Conservation (phyloP, 2,888 invertebrate species). For the Hoplodrina ambigua region DNA sequence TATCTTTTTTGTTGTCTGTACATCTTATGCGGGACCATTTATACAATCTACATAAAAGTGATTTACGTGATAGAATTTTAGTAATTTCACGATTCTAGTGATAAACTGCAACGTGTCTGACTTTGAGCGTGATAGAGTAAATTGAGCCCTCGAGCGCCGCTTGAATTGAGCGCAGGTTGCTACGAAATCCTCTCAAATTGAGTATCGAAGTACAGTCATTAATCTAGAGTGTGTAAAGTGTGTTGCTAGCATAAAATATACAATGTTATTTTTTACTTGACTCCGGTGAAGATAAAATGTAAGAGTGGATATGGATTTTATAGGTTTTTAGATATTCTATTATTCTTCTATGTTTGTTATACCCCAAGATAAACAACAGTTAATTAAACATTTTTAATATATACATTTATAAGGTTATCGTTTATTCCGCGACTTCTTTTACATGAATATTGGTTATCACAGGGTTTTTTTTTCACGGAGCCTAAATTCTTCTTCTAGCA, state of each 20-base stretch:
- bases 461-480: no score
- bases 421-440: no score
- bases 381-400: no score
- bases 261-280: background rate
- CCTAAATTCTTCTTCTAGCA: no score
- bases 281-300: background rate
- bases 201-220: slow-evolving; percentile 23
- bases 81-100: slow-evolving; percentile 20
- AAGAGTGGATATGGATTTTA: background rate
- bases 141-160: slow-evolving; percentile 11
- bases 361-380: no score
- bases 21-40: slow-evolving; percentile 2
- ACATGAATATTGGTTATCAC: no score
- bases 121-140: slow-evolving; percentile 12
- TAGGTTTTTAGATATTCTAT: background rate
- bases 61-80: background rate
- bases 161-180: slow-evolving; percentile 15
- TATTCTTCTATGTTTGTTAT: no score
- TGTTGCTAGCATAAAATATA: slow-evolving; percentile 7
- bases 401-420: no score
- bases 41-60: slow-evolving; percentile 17
- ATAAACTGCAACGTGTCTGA: slow-evolving; percentile 15
- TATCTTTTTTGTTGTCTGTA: no score
- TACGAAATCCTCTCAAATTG: slow-evolving; percentile 27
- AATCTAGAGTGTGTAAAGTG: background rate